These are phyloP conservation scores for Xenotilapia caudafasciata DNA, from an alignment of 2,113 vertebrate genomes.

Conservation along the genomic window DNA sequence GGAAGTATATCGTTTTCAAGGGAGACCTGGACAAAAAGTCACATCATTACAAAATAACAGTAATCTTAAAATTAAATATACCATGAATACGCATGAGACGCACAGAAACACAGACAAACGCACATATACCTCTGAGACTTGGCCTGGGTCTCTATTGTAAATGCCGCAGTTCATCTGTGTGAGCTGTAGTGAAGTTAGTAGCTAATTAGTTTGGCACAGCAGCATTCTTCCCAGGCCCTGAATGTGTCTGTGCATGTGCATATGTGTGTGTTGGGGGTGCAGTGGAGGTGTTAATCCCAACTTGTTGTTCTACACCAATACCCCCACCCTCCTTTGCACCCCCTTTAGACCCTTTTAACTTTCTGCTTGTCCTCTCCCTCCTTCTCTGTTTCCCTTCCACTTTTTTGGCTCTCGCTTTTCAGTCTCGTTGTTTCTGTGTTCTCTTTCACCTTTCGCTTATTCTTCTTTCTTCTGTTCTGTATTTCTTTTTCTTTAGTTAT, in stretches of 20 bases:
- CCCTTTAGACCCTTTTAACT: background rate
- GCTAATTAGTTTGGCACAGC: slow-evolving; percentile 66
- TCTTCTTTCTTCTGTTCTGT: background rate
- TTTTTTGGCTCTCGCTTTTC: background rate
- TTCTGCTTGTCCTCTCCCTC: background rate
- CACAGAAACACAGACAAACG: background rate
- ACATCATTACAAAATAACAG: background rate
- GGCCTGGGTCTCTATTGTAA: background rate
- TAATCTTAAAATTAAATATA: background rate
- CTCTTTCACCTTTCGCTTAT: background rate
- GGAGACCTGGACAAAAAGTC: background rate
- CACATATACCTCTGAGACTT: background rate
- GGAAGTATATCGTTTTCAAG: background rate
- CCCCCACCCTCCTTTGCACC: background rate
- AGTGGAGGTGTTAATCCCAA: slow-evolving; percentile 57
- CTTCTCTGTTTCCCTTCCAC: background rate
- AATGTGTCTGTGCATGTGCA: slow-evolving; percentile 5
- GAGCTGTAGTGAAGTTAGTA: slow-evolving; percentile 44
- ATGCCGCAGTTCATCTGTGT: slow-evolving; percentile 18
- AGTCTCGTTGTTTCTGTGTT: background rate
- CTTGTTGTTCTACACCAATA: slow-evolving; percentile 65
- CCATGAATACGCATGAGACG: background rate
- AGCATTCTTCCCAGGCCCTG: slow-evolving; percentile 43
- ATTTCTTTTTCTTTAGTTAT: background rate
- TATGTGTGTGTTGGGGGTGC: slow-evolving; percentile 5